These are phyloP conservation scores for Potorous gilbertii DNA, from an alignment of 2,797 vertebrate species.

Conservation along the genomic window DNA sequence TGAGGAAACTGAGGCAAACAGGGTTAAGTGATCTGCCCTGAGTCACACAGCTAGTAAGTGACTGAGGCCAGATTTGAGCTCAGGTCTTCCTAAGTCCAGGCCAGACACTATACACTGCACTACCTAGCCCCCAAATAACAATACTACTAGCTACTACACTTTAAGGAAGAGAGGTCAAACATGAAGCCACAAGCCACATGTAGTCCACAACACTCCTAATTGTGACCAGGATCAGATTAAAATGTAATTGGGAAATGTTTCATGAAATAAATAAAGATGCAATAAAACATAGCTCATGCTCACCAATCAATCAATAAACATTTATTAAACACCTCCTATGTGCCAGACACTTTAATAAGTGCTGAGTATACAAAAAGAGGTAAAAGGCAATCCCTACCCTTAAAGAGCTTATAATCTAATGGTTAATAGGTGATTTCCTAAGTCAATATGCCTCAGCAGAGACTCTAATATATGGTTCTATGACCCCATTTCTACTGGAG, in stretches of 20 bases:
- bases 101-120: neutral
- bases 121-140: neutral
- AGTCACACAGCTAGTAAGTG: neutral
- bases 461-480: neutral
- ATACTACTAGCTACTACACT: neutral
- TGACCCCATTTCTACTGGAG: constrained; percentile 6
- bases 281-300: neutral
- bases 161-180: neutral
- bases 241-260: neutral
- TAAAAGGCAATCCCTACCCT: neutral
- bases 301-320: neutral
- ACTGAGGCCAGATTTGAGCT: neutral
- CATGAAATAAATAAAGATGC: neutral
- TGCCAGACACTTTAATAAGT: neutral
- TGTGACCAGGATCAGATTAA: neutral
- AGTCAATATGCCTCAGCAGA: neutral
- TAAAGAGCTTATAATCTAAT: neutral
- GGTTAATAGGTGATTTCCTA: neutral
- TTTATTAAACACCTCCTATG: neutral
- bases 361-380: neutral
- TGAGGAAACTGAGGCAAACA: neutral
- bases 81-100: neutral
- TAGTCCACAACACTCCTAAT: neutral
- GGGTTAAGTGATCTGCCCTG: neutral
- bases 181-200: neutral